These are phyloP conservation scores for Copsychus sechellarum DNA, from an alignment of 2,113 vertebrate genomes.

Conservation along the genomic window DNA sequence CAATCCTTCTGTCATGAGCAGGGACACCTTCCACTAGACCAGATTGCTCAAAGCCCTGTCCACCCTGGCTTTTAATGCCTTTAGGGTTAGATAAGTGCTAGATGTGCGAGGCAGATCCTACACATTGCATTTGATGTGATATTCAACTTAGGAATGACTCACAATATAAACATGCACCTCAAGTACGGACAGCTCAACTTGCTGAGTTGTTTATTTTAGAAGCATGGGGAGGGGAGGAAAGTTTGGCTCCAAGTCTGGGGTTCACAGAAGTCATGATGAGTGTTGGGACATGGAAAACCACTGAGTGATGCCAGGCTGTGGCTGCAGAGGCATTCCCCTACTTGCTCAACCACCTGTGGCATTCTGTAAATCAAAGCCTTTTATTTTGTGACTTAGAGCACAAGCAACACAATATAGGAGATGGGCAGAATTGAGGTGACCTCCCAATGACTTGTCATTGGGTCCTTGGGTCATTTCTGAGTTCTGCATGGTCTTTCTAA, in stretches of 20 bases:
- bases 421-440: fast-evolving
- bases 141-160: not conserved
- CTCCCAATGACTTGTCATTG: not conserved
- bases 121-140: not conserved
- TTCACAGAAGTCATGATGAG: not conserved
- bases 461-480: not conserved
- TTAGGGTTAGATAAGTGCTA: not conserved
- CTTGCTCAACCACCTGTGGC: not conserved
- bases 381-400: not conserved
- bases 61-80: fast-evolving
- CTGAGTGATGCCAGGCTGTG: not conserved
- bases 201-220: not conserved
- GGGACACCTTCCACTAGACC: not conserved
- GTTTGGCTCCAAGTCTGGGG: not conserved
- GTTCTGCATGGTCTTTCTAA: not conserved
- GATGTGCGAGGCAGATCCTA: not conserved
- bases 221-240: not conserved
- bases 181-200: not conserved
- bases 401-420: not conserved
- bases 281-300: not conserved
- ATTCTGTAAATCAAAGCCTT: not conserved
- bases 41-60: not conserved
- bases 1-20: not conserved
- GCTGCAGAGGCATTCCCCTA: not conserved
- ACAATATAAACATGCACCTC: not conserved